Evolutionary conservation across 1,140 invertebrate genomes (phyloP), one percentile per base, ranked within the genome.

Genomic region (Rhopalosiphum maidis): DNA sequence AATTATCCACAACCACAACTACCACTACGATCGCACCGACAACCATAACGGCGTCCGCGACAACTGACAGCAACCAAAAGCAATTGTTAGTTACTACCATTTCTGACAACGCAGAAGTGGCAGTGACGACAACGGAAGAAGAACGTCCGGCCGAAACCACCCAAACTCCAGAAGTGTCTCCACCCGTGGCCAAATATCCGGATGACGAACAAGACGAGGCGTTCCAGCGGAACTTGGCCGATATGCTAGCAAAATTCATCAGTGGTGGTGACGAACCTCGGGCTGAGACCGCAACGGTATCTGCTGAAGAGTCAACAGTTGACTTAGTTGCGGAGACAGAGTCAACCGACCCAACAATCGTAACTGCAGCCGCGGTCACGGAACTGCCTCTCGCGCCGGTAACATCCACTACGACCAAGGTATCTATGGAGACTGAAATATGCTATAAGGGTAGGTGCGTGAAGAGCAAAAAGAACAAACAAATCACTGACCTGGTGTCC

Each of bases 341-440:
- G 4, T 22, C 3, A 9, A 51, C 21, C 92, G 89, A 94, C 94
- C 37, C 89, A 21, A 93, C 94, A 7, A 94, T 91, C 93, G 94
- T 93, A 91, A 93, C 89, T 30, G 94, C 88, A 93, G 95, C 91
- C 94, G 95, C 94, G 94, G 94, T 60, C 94, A 95, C 94, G 95
- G 96, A 94, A 94, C 94, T 97, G 96, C 93, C 95, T 8, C 94
- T 97, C 11, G 48, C 43, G 25, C 91, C 68, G 23, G 96, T 96
- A 94, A 97, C 97, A 2, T 97, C 97, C 2, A 97, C 97, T 87
- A 97, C 97, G 2, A 97, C 97, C 0, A 97, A 97, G 95, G 96
- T 98, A 55, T 97, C 97, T 21, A 97, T 98, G 94, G 97, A 98
- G 96, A 98, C 97, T 37, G 97, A 98, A 95, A 98, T 98, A 88